Evolutionary conservation across 92 coral and sea anemone species (phyloP), one percentile per base, ranked within the genome.

Genomic region (Siderastrea radians): DNA sequence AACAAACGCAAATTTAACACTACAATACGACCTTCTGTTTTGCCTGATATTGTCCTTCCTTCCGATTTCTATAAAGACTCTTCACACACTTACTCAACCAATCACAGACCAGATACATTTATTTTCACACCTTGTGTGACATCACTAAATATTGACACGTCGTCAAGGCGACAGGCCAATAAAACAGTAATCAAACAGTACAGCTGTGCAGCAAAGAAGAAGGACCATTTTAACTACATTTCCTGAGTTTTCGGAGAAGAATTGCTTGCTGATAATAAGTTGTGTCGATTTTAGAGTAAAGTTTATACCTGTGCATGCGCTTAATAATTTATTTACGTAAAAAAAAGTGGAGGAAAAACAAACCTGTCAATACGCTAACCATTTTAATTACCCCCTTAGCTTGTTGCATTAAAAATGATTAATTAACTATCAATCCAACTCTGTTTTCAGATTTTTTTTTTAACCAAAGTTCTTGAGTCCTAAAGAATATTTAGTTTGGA

Each of bases 71-170:
- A 46, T 17, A 16, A 1, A 38, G 68, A 81, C 10, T 45, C 70
- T 43, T 49, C 46, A 62, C 80, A 74, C 80, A 49, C 59, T 59
- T 60, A 50, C 44, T 43, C 54, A 17, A 59, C 86, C 86, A 82
- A 82, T 82, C 86, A 82, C 65, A 55, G 53, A 6, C 48, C 38
- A 70, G 57, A n/a, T 14, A 7, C 55, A 10, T 53, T 17, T 47
- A 55, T 71, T 46, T 58, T 72, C 78, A 71, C 87, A 61, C n/a
- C 62, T 51, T 82, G 72, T 84, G 78, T 84, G 87, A 84, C 87
- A 84, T 84, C 87, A 84, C 73, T 5, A 19, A 52, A 17, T 62
- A 84, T 74, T 73, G 81, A 74, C 63, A 1, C 53, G 87, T 84
- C 38, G 87, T 74, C 80, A 84, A 84, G 87, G 87, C 38, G 53